These are phyloP conservation scores for Lateolabrax maculatus DNA, from an alignment of 2,797 vertebrate genomes.

Conservation along the genomic window DNA sequence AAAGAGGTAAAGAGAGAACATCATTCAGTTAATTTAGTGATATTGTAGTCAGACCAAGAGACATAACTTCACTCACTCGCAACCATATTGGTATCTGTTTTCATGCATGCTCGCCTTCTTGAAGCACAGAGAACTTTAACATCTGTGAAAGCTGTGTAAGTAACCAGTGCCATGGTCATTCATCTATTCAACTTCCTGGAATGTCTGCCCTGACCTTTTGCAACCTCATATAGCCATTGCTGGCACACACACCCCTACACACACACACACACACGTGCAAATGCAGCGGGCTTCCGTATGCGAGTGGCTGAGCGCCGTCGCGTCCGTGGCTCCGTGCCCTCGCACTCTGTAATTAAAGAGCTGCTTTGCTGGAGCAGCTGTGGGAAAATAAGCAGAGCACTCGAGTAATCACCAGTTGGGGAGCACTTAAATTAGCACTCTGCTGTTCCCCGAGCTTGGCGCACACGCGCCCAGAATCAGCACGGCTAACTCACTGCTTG, in stretches of 20 bases:
- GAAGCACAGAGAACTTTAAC: constrained; percentile 25
- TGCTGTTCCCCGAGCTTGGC: constrained; percentile 76
- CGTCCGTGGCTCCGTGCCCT: constrained; percentile 74
- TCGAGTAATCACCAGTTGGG: constrained; percentile 87
- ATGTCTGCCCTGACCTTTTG: constrained; percentile 58
- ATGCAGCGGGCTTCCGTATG: constrained; percentile 40
- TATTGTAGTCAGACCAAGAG: background rate
- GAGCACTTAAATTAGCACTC: constrained; percentile 87
- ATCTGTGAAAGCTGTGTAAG: constrained; percentile 33
- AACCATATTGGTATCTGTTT: constrained; percentile 1
- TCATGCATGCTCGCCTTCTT: constrained; percentile 6
- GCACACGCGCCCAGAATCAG: constrained; percentile 80
- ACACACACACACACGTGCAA: constrained; percentile 35
- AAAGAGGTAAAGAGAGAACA: constrained; percentile 17
- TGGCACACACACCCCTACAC: constrained; percentile 19
- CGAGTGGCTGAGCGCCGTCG: constrained; percentile 55
- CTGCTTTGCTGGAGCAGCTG: constrained; percentile 84
- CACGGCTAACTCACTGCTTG: constrained; percentile 66
- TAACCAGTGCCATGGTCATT: constrained; percentile 37
- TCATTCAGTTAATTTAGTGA: background rate
- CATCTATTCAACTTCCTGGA: constrained; percentile 47
- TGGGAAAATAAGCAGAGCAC: constrained; percentile 84
- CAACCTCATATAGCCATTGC: constrained; percentile 48
- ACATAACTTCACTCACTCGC: background rate
- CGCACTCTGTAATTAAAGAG: constrained; percentile 85